Conservation (phyloP, 64 coral and sea anemone genomes). For the Dendronephthya gigantea region DNA sequence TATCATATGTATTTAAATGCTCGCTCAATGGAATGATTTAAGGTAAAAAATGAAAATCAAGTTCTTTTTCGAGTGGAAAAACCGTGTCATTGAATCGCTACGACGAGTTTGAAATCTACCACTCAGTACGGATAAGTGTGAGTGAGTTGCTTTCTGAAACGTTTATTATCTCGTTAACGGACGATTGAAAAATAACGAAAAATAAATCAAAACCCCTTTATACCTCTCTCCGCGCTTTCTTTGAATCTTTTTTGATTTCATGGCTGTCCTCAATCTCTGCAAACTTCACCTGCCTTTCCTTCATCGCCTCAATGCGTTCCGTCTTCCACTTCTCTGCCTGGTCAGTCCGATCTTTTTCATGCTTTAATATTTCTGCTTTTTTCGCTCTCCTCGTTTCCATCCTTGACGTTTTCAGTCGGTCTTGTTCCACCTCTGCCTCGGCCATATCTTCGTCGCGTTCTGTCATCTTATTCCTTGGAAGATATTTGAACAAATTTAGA, state of each 20-base stretch:
- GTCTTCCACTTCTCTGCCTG: neutral
- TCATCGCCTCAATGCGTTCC: neutral
- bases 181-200: neutral
- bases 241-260: neutral
- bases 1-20: too few species aligned
- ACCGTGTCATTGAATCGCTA: too few species aligned
- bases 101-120: too few species aligned
- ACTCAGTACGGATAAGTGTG: too few species aligned
- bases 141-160: too few species aligned
- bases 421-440: neutral
- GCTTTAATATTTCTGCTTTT: neutral
- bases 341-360: neutral
- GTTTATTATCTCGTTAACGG: too few species aligned
- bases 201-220: neutral
- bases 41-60: too few species aligned
- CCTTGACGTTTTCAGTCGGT: neutral
- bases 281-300: neutral
- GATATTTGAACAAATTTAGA: neutral
- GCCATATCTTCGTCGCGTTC: neutral
- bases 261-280: neutral
- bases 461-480: neutral
- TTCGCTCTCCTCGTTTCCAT: neutral
- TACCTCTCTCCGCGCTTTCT: neutral
- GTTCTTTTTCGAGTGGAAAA: too few species aligned
- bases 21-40: too few species aligned